Base-by-base conservation (phyloP, 2,888 invertebrate genomes). In the Hyalella azteca region DNA sequence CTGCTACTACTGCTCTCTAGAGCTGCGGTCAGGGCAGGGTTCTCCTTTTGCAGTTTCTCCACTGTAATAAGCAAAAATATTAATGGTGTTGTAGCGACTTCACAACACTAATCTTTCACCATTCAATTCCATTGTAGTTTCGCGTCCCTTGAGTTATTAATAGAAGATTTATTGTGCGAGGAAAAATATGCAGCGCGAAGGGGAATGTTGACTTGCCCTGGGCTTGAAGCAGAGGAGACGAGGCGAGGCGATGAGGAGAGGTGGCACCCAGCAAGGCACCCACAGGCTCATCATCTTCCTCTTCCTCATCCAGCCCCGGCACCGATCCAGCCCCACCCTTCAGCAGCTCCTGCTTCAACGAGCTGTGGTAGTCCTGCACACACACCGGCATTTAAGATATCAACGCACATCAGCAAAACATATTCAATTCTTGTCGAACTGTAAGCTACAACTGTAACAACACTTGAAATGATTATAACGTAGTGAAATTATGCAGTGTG, bases 341-440 rank as follows among this genome's bases (percentile, higher is more conserved):
- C 45, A 54, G 73, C 78, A 48, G 41, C 73, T 60, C 66, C 60
- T 73, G 54, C 29, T 89, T 89, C 79, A 91, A 87, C 85, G 76
- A 86, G 85, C 81, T 85, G 85, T 36, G 85, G 85, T 39, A 84
- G 77, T 50, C 48, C 77, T 36, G 41, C 39, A 36, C 60, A 73
- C 54, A 3, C 1, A 54, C 22, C 7, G n/a, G n/a, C n/a, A n/a
- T n/a, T n/a, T n/a, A n/a, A n/a, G n/a, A n/a, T n/a, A n/a, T n/a
- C n/a, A n/a, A n/a, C n/a, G n/a, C n/a, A n/a, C n/a, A n/a, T n/a
- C n/a, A n/a, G n/a, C n/a, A n/a, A n/a, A n/a, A n/a, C n/a, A n/a
- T n/a, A n/a, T n/a, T n/a, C n/a, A n/a, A n/a, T n/a, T n/a, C n/a
- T n/a, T n/a, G n/a, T n/a, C n/a, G n/a, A n/a, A n/a, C n/a, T n/a